phyloP scores from a whole-genome alignment of 2,113 vertebrate genomes.

The Melozone crissalis region DNA sequence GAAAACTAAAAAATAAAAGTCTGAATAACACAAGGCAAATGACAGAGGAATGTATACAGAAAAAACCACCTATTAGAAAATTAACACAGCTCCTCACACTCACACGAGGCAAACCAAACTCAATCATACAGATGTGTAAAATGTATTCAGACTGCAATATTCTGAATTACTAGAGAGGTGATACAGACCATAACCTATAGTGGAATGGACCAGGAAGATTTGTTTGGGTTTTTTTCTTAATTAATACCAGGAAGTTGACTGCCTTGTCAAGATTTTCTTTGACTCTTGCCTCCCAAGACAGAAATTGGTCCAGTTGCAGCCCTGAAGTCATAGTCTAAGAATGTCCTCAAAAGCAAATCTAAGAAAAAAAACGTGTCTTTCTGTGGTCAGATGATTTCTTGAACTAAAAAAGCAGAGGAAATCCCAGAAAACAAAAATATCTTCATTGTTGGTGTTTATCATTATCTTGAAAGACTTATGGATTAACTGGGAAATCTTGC shows the following conservation, averaged over 20 bases:
- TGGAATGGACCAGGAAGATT: neutral
- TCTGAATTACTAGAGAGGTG: neutral
- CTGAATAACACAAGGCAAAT: neutral
- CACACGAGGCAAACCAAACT: neutral
- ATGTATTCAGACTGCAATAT: neutral
- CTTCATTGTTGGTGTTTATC: neutral
- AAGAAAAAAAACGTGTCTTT: neutral
- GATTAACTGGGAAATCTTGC: neutral
- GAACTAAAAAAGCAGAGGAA: neutral
- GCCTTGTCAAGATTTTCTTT: neutral
- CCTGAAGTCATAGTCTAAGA: neutral
- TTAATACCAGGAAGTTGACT: neutral
- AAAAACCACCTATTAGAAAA: neutral
- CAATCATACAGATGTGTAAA: neutral
- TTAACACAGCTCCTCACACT: neutral
- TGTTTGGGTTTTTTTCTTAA: neutral
- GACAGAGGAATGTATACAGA: neutral
- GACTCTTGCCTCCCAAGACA: neutral
- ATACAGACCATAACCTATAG: neutral
- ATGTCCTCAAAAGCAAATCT: neutral
- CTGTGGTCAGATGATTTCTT: neutral
- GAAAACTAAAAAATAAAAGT: neutral
- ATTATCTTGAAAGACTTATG: neutral
- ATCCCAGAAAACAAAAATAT: neutral
- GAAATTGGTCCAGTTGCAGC: neutral